Base-by-base conservation (phyloP, 2,797 vertebrate genomes). In the Labroides dimidiatus region DNA sequence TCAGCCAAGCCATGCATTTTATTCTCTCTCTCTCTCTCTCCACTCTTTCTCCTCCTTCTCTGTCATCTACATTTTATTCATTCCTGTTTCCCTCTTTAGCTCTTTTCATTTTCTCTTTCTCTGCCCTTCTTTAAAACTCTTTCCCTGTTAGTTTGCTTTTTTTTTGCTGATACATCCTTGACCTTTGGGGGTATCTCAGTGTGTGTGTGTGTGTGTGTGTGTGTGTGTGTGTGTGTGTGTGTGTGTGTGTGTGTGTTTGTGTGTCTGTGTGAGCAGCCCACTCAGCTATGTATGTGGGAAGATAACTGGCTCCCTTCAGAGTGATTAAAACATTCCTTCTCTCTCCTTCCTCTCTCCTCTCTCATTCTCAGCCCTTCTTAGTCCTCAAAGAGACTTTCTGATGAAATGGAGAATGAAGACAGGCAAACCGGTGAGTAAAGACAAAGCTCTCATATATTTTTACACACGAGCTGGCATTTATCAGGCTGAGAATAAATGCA, bases 311-410 rank as follows among this genome's bases (percentile, higher is more conserved):
- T 82, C 85, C 82, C 75, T 87, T 87, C 82, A 81, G 70, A 65
- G 72, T 86, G 81, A 89, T 85, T 92, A 88, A 90, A 90, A 89
- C 80, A 86, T 88, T 90, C 86, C 80, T 77, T 71, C 67, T 90
- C 59, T 84, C 43, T 67, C 66, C 71, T 78, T 60, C 15, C n/a
- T 72, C 23, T 78, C 36, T 70, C 41, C 77, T 15, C 17, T 72
- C 23, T 78, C 36, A 69, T 41, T 79, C 56, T 84, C 52, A 64
- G 37, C 30, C 30, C 5, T 52, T 73, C 55, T 83, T 45, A 84
- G 85, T 77, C 65, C 64, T 73, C 63, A 61, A 47, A 68, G 54
- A 67, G 76, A 69, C 75, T 61, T 68, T 79, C 68, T 69, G 75
- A 73, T 73, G 86, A 88, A 82, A 82, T 84, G 61, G 76, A 87